These are phyloP conservation scores for Trissolcus brochymenae DNA, from an alignment of 2,888 invertebrate species.

Conservation along the genomic window DNA sequence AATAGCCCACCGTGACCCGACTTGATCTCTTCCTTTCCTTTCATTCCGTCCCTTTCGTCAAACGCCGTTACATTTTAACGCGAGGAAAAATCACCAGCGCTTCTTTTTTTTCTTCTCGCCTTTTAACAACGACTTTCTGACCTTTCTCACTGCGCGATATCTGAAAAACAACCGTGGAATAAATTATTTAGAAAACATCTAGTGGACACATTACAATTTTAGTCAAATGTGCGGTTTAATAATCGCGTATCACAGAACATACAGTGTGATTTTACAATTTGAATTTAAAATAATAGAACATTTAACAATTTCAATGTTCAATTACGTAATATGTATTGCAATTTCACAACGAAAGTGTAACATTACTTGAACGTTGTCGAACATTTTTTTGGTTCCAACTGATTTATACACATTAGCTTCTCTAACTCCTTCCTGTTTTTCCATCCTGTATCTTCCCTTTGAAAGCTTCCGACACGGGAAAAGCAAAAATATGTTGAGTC, in stretches of 20 bases:
- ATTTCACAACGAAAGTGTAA: no score
- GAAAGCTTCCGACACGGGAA: slow-evolving; percentile 41
- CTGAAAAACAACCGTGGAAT: not conserved
- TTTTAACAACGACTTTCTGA: slow-evolving; percentile 11
- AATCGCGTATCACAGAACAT: no score
- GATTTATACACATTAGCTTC: slow-evolving; percentile 35
- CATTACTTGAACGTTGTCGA: slow-evolving; percentile 19
- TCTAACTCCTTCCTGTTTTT: slow-evolving; percentile 45
- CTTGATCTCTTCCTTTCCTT: slow-evolving; percentile 56
- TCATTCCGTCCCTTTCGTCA: slow-evolving; percentile 36
- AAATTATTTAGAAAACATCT: no score
- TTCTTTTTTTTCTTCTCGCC: slow-evolving; percentile 15
- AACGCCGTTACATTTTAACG: slow-evolving; percentile 50
- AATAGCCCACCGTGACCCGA: slow-evolving; percentile 56
- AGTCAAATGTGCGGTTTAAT: no score
- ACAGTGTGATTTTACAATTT: no score
- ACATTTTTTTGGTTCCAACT: slow-evolving; percentile 31
- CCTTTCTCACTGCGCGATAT: slow-evolving; percentile 1
- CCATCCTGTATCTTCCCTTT: slow-evolving; percentile 37
- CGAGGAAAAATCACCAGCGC: slow-evolving; percentile 37
- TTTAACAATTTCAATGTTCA: no score
- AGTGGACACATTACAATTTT: no score
- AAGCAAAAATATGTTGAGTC: slow-evolving; percentile 34
- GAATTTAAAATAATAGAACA: no score
- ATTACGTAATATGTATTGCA: no score